Evolutionary conservation across 2,797 vertebrate genomes (phyloP), one percentile per base, ranked within the genome.

Genomic region (Kryptopterus vitreolus): DNA sequence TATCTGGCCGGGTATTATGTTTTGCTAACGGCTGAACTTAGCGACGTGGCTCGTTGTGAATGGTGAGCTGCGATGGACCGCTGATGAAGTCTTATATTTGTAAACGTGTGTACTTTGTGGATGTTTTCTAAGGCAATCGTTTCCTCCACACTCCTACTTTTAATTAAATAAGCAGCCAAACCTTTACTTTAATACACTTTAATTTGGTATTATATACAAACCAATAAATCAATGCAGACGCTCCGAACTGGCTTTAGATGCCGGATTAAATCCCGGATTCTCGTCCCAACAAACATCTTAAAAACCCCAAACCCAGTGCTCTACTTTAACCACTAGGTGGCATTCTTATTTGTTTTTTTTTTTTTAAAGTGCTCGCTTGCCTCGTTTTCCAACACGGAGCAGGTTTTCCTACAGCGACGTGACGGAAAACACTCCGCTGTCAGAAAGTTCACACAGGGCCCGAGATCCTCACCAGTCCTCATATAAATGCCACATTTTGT

Each of bases 251-350:
- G 22, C 3, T 57, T 43, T 58, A 33, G 53, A 38, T 46, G 26
- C 46, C 53, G 29, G n/a, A 61, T 75, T 2, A 74, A 74, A 43
- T 12, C 11, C 1, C 50, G 7, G n/a, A n/a, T n/a, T n/a, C n/a
- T 72, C 16, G 31, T 33, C 11, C 33, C 22, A 24, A 9, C n/a
- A 1, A 43, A 43, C 7, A 43, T 6, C 10, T 43, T 43, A 9
- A 43, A 31, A 58, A 58, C 7, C 11, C 33, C 15, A 43, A 18
- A 57, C 24, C 52, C 33, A 75, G 55, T 75, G 72, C 55, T 59
- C 59, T 46, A 35, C 66, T 84, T 78, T 80, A 82, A 84, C 83
- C 77, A 86, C 84, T 82, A 86, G 74, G 65, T 83, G 81, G 83
- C 77, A 77, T 83, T 86, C 77, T 81, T 33, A 73, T 43, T 77